These are phyloP conservation scores for Conops quadrifasciatus DNA, from an alignment of 2,888 invertebrate genomes.

Conservation along the genomic window DNA sequence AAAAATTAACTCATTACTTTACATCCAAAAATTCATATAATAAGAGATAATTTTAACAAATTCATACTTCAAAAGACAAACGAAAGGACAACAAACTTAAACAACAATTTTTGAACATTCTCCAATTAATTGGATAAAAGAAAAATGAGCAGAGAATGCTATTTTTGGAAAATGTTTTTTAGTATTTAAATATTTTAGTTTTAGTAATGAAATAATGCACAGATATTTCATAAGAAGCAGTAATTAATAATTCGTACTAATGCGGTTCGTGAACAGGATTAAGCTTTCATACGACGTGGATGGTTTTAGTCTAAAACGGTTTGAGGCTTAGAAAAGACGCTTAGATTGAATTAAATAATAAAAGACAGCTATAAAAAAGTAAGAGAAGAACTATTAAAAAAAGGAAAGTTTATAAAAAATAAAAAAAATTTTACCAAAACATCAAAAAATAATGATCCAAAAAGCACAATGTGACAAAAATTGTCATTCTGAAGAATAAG, in stretches of 20 bases:
- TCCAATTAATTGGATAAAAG: slow-evolving; percentile 13
- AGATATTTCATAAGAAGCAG: too few species aligned
- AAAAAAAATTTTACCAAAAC: neutral
- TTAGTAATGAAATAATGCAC: too few species aligned
- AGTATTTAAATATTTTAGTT: too few species aligned
- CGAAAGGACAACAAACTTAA: slow-evolving; percentile 1
- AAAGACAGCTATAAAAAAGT: slow-evolving; percentile 9
- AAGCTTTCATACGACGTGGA: too few species aligned
- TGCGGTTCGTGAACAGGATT: too few species aligned
- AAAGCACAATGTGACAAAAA: neutral
- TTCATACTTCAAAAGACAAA: neutral
- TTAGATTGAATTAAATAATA: too few species aligned
- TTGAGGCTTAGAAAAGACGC: too few species aligned
- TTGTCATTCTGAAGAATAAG: neutral
- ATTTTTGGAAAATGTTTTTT: too few species aligned
- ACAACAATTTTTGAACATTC: slow-evolving; percentile 5
- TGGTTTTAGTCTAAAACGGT: too few species aligned
- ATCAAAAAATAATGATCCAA: neutral
- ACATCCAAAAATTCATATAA: neutral
- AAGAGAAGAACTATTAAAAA: neutral
- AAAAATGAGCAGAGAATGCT: too few species aligned
- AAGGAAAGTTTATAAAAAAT: neutral
- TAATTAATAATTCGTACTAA: too few species aligned
- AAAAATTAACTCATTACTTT: slow-evolving; percentile 11
- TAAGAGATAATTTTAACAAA: slow-evolving; percentile 13